Evolutionary conservation across 1,140 invertebrate genomes (phyloP).

Genomic region (Radopholus similis): DNA sequence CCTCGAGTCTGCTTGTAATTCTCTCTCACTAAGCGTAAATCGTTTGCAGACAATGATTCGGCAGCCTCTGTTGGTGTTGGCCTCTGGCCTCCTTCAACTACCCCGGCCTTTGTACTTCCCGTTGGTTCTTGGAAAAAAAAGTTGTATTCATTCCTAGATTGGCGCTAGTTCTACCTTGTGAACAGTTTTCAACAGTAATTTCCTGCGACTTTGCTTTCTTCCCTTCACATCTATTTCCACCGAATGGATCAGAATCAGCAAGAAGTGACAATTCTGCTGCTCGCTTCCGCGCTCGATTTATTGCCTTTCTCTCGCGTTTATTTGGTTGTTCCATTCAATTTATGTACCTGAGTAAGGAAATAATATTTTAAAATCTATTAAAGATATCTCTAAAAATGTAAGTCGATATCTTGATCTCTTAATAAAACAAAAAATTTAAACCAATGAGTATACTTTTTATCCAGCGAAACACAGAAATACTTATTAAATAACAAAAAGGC

Average conservation of each 20-base stretch:
- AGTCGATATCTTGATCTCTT: background rate
- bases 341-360: too few species aligned
- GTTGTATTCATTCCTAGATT: too few species aligned
- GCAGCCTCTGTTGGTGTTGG: background rate
- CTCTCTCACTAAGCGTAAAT: too few species aligned
- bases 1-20: background rate
- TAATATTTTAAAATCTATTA: background rate
- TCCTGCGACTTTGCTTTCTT: background rate
- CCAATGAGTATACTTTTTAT: background rate
- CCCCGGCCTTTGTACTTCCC: background rate
- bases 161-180: too few species aligned
- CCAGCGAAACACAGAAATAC: background rate
- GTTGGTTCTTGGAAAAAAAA: background rate
- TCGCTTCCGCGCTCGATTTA: constrained; percentile 7
- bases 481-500: background rate
- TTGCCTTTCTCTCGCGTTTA: background rate
- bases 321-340: background rate
- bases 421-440: background rate
- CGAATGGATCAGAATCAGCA: background rate
- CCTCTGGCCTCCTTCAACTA: background rate
- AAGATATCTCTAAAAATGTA: background rate
- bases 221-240: background rate
- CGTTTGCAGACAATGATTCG: too few species aligned
- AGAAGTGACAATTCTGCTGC: background rate
- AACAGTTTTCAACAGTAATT: background rate